A percentile compares a stretch with the other conserved stretches of the same genome.
phyloP scores from a whole-genome alignment of 1,140 invertebrate genomes.

The Heliconius eleuchia region DNA sequence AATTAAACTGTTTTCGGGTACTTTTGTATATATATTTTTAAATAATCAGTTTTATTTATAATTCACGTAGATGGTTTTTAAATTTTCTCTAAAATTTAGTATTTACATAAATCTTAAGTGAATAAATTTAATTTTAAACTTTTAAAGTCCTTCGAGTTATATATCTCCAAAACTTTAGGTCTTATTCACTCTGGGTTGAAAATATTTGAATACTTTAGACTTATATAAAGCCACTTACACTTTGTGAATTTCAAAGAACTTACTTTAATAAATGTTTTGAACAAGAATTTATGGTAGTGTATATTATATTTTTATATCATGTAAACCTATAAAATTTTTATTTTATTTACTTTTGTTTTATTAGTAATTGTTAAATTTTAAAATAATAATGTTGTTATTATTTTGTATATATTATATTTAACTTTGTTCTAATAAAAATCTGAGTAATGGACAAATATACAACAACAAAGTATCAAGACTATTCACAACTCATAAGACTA shows the following conservation, averaged over 20 bases:
- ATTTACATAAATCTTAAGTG: slow-evolving; percentile 1
- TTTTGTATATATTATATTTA: not conserved
- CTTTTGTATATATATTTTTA: not conserved
- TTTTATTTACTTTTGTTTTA: no score
- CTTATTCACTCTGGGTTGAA: slow-evolving; percentile 10
- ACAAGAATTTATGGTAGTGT: no score
- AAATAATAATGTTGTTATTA: not conserved
- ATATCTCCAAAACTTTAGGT: slow-evolving; percentile 16
- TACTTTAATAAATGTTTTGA: slow-evolving; percentile 1
- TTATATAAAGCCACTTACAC: slow-evolving; percentile 27
- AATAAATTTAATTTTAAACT: slow-evolving; percentile 17
- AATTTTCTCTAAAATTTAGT: not conserved
- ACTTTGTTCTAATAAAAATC: not conserved
- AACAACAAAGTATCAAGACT: slow-evolving; percentile 54
- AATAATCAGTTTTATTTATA: not conserved
- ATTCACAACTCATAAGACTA: slow-evolving; percentile 23
- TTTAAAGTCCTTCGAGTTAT: slow-evolving; percentile 18
- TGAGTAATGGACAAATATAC: not conserved
- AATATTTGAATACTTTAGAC: slow-evolving; percentile 22
- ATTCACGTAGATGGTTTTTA: not conserved
- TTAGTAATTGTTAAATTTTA: not conserved
- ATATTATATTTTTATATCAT: no score
- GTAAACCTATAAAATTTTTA: no score
- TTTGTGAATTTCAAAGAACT: slow-evolving; percentile 11
- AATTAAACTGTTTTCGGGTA: not conserved